Conservation (phyloP, 1,140 invertebrate genomes). For the Geopemphigus sp. region DNA sequence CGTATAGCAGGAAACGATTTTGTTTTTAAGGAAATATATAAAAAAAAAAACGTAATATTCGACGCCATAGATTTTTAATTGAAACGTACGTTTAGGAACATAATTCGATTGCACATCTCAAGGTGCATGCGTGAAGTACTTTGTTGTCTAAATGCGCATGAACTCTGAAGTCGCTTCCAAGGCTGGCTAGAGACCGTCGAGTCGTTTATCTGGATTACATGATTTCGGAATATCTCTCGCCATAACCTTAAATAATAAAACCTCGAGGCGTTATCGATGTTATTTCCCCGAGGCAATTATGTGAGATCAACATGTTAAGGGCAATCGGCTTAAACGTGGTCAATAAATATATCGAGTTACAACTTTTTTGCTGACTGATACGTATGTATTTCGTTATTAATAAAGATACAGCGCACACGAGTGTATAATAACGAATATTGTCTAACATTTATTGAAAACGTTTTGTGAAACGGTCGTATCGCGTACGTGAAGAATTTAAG, state of each 20-base stretch:
- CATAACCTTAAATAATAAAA: slow-evolving; percentile 31
- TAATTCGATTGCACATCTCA: slow-evolving; percentile 29
- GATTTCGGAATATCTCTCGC: slow-evolving; percentile 18
- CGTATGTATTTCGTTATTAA: not conserved
- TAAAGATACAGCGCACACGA: too few relatives aligned
- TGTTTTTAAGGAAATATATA: not conserved
- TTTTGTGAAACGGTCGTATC: too few relatives aligned
- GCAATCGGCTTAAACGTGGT: not conserved
- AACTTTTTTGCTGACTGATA: not conserved
- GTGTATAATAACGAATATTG: too few relatives aligned
- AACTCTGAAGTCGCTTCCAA: slow-evolving; percentile 35
- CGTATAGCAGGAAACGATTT: too few relatives aligned
- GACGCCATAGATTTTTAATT: too few relatives aligned
- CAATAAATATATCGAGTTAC: not conserved
- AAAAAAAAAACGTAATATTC: too few relatives aligned
- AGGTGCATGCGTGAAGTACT: slow-evolving; percentile 35
- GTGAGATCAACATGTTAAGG: slow-evolving; percentile 13
- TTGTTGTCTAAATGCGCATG: slow-evolving; percentile 27
- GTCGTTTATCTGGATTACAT: slow-evolving; percentile 26
- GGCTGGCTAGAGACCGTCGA: not conserved
- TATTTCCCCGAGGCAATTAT: slow-evolving; percentile 5
- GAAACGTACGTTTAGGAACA: not conserved
- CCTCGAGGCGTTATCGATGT: slow-evolving; percentile 34
- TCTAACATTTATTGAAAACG: too few relatives aligned
- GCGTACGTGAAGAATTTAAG: too few relatives aligned